Evolutionary conservation across 2,797 vertebrate species (phyloP), one percentile per base, ranked within the genome.

Genomic region (Valencia hispanica): DNA sequence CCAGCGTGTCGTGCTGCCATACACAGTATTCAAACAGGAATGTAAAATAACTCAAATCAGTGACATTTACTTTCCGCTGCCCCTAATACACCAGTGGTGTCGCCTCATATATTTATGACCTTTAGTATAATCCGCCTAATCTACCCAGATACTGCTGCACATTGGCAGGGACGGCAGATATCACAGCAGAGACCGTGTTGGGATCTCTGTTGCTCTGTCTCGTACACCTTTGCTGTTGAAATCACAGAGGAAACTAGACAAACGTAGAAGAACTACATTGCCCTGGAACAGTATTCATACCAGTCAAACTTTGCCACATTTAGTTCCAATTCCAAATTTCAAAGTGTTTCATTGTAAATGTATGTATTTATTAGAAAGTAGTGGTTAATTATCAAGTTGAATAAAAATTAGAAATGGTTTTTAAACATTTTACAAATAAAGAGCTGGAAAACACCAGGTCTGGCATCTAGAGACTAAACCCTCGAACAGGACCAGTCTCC

Each of bases 71-170:
- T 89, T 89, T 87, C 78, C 76, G 65, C 75, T 76, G 81, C 61
- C 75, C 72, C 75, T 79, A 82, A 93, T 87, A 85, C 84, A 86
- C 77, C 79, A 79, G 41, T 48, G 83, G 51, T 77, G 77, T 76
- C 12, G 48, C 88, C 79, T 93, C 80, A 90, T 91, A 89, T 90
- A 80, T 88, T 79, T 77, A 68, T 90, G 91, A 93, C 92, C 92
- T 94, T 94, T 91, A 80, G 69, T 74, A 71, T 86, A 92, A 93
- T 92, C 89, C 84, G 72, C 79, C 84, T 81, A 77, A 88, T 92
- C 87, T 88, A 73, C 32, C 71, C 70, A 32, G 74, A 82, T 76
- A 74, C 83, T 85, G 86, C 78, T 83, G 83, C 86, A 83, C 74
- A 68, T 78, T 47, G 79, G 78, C 82, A 70, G 50, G 32, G 78